Evolutionary conservation across 2,797 vertebrate species (phyloP).

Genomic region (Gallinago nigripennis): DNA sequence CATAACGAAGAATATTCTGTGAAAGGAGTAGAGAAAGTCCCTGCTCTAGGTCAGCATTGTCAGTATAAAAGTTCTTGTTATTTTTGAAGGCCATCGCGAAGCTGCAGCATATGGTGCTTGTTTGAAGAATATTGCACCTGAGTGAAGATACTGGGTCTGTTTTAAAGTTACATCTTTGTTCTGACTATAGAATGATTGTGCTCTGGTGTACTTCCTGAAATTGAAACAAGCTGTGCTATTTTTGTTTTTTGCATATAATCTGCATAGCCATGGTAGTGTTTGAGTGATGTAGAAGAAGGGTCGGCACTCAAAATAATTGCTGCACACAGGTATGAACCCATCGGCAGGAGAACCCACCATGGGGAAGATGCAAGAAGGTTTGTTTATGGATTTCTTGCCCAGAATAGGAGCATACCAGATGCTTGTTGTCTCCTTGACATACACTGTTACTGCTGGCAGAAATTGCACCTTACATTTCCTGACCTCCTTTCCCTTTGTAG

Average conservation of each 20-base stretch:
- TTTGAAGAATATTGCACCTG: neutral
- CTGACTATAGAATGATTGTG: neutral
- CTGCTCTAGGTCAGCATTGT: neutral
- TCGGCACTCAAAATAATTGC: neutral
- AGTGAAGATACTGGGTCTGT: neutral
- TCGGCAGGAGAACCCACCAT: fast-evolving
- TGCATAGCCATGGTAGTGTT: neutral
- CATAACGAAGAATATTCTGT: fast-evolving
- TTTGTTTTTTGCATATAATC: neutral
- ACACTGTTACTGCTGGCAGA: neutral
- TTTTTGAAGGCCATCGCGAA: neutral
- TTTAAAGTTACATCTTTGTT: neutral
- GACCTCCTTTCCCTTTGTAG: neutral
- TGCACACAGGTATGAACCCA: neutral
- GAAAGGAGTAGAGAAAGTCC: neutral
- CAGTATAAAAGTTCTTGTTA: neutral
- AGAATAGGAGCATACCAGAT: neutral
- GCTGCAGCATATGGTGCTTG: neutral
- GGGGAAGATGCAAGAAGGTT: neutral
- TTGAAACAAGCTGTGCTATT: neutral
- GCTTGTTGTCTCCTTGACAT: neutral
- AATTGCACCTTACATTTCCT: neutral
- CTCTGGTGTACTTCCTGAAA: neutral
- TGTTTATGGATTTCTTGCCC: neutral
- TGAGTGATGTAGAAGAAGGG: neutral